Conservation (phyloP, 2,113 vertebrate genomes). For the Antigone vipio region DNA sequence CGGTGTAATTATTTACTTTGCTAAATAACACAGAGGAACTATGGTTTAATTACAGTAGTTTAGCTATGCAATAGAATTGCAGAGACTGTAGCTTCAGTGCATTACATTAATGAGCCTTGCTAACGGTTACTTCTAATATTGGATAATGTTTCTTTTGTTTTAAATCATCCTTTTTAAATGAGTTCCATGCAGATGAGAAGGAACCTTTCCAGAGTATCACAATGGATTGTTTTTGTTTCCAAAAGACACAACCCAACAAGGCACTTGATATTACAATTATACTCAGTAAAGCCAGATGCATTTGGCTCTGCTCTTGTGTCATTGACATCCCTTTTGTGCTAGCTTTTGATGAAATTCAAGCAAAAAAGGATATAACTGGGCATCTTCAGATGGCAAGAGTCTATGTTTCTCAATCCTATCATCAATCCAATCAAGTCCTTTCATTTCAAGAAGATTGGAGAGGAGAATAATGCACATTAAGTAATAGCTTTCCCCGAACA, state of each 20-base stretch:
- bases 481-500: not conserved
- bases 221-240: conserved; percentile 14
- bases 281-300: conserved; percentile 14
- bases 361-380: not conserved
- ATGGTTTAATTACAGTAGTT: conserved; percentile 61
- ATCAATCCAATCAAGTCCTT: conserved; percentile 40
- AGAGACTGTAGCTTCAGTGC: conserved; percentile 21
- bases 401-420: conserved; percentile 23
- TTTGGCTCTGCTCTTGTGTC: conserved; percentile 20
- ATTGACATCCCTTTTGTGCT: conserved; percentile 13
- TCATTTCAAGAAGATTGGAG: conserved; percentile 33
- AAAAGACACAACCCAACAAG: conserved; percentile 28
- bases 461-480: conserved; percentile 1
- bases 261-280: conserved; percentile 21
- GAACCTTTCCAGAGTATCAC: conserved; percentile 29
- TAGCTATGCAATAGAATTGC: conserved; percentile 29
- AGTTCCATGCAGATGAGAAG: conserved; percentile 28
- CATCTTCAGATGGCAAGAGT: conserved; percentile 18
- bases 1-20: conserved; percentile 66
- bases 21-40: conserved; percentile 54
- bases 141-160: conserved; percentile 56
- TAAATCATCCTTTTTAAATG: conserved; percentile 51
- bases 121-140: not conserved
- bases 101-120: conserved; percentile 37
- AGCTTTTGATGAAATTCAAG: conserved; percentile 14